Percentiles rank a stretch among this genome's conserved stretches.
Evolutionary conservation across 2,113 vertebrate genomes (phyloP).

Genomic region (Charadrius vociferus): DNA sequence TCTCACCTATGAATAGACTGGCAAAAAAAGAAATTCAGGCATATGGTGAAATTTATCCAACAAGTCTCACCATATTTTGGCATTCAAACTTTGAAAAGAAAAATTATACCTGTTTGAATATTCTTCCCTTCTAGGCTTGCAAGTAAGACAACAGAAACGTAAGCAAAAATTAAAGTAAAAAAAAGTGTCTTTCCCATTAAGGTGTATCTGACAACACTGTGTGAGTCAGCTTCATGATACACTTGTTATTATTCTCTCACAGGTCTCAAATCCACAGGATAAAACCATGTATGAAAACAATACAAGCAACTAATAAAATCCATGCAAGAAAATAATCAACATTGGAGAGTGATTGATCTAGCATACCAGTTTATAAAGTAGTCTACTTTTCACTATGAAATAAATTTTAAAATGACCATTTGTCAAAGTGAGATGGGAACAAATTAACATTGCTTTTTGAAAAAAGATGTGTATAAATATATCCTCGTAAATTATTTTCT

Average conservation of each 20-base stretch:
- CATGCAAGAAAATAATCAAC: background rate
- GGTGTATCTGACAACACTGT: background rate
- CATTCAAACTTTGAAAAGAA: background rate
- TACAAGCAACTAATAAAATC: background rate
- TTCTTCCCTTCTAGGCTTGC: background rate
- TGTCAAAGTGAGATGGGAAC: background rate
- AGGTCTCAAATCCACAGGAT: background rate
- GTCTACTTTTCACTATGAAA: background rate
- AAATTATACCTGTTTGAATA: background rate
- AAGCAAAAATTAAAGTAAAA: background rate
- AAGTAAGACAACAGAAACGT: background rate
- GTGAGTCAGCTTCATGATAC: background rate
- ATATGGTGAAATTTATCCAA: background rate
- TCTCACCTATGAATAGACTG: background rate
- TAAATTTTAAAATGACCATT: background rate
- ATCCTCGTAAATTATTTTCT: background rate
- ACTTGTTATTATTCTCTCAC: background rate
- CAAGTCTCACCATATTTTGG: background rate
- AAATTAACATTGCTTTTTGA: background rate
- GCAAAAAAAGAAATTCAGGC: background rate
- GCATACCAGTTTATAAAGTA: background rate
- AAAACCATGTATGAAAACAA: background rate
- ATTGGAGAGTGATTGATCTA: background rate
- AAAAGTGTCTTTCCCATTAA: background rate
- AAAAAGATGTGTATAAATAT: background rate